These are phyloP conservation scores for Bettongia penicillata DNA, from an alignment of 2,113 vertebrate species.

Conservation along the genomic window DNA sequence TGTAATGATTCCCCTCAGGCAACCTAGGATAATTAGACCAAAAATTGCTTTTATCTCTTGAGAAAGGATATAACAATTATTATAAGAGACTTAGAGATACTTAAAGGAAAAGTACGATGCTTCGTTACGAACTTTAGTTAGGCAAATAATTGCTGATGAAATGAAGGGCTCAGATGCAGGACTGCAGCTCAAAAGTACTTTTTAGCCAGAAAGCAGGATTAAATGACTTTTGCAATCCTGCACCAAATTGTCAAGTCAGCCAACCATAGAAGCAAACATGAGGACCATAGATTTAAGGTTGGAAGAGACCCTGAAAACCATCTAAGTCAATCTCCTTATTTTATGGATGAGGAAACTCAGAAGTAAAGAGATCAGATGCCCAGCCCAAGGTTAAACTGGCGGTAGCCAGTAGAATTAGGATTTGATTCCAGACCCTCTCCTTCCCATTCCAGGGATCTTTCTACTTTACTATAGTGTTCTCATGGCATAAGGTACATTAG, in stretches of 20 bases:
- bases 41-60: slow-evolving; percentile 23
- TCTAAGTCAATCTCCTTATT: not conserved
- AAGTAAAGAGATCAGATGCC: not conserved
- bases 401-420: not conserved
- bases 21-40: slow-evolving; percentile 3
- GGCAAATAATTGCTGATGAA: not conserved
- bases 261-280: not conserved
- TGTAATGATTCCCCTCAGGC: not conserved
- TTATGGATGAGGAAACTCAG: not conserved
- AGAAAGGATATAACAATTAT: slow-evolving; percentile 8
- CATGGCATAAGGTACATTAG: not conserved
- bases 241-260: not conserved
- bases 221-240: not conserved
- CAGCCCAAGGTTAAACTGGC: not conserved
- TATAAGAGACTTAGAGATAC: slow-evolving; percentile 22
- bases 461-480: not conserved
- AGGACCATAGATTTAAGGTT: not conserved
- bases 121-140: not conserved
- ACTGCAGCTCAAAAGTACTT: not conserved
- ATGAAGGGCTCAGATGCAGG: not conserved
- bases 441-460: not conserved
- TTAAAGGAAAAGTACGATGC: slow-evolving; percentile 34
- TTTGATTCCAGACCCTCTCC: not conserved
- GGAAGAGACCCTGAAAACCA: not conserved
- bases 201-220: not conserved